Evolutionary conservation across 53 echinoderm and acorn worm genomes (phyloP), one percentile per base, ranked within the genome.

Genomic region (Henricia sp.): DNA sequence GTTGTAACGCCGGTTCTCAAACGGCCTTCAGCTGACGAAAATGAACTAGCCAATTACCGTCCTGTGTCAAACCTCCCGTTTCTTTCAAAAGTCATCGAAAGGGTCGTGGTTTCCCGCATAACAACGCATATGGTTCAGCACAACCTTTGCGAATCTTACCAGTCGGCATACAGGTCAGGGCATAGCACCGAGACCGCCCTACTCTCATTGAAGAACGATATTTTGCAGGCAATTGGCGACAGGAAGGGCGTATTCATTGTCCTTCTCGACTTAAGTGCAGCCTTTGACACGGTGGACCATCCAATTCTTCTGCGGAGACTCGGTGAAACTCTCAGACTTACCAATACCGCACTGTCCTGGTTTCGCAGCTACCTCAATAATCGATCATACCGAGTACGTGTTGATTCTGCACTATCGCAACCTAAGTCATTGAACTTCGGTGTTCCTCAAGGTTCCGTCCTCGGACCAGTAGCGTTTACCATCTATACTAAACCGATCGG

Each of bases 141-240:
- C 39, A 37, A 48, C 55, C 63, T 88, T 6, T 68, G 72, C 14
- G 88, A 88, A 70, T 58, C 88, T 32, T 35, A 57, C 3, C 82
- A 88, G 63, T 82, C 88, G 23, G 88, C 82, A 0, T 88, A 71
- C 20, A 70, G 71, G 29, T 37, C 40, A 0, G 59, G 44, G 28
- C 88, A 88, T 62, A 70, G 59, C 58, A 88, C 88, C 17, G 82
- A 88, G 50, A 82, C 88, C 32, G 88, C 88, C 16, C 82, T 62
- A 16, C 44, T 82, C 14, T 23, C 58, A 53, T 33, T 88, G 21
- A 71, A 53, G 54, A 62, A 82, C 23, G 82, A 67, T 40, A 67
- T 87, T 27, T 52, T 71, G 85, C 38, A 56, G 20, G 6, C 17
- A 4, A 39, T 84, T 25, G 34, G 37, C 44, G 38, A 72, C 42